phyloP scores from a whole-genome alignment of 2,888 invertebrate species.

The Hemicrepidius hirtus region DNA sequence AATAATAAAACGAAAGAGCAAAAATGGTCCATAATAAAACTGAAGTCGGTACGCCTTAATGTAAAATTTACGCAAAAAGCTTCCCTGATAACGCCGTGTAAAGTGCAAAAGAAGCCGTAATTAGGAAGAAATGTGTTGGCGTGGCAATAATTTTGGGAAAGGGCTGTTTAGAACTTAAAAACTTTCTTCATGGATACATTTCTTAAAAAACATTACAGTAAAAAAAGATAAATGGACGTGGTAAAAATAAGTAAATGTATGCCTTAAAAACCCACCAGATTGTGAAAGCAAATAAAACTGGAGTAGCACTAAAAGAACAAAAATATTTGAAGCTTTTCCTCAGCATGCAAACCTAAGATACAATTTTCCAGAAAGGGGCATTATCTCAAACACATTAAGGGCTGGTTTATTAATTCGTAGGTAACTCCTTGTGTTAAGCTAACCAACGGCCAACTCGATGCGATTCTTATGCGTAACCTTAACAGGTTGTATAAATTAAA shows the following conservation, averaged over 20 bases:
- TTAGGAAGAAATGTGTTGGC: conserved; percentile 30
- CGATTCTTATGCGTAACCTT: too few species aligned
- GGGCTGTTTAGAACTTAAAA: conserved; percentile 24
- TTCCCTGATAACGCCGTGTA: conserved; percentile 32
- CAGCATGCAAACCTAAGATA: too few species aligned
- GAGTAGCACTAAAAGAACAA: too few species aligned
- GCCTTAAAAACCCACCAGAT: too few species aligned
- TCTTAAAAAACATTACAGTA: neutral
- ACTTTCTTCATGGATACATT: conserved; percentile 1
- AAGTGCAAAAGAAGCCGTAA: conserved; percentile 33
- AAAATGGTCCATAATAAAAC: conserved; percentile 27
- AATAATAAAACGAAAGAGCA: conserved; percentile 24
- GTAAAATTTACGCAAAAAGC: conserved; percentile 35
- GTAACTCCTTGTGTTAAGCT: too few species aligned
- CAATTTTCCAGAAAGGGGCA: too few species aligned
- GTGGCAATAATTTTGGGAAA: conserved; percentile 19
- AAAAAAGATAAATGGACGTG: conserved; percentile 9
- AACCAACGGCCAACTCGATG: too few species aligned
- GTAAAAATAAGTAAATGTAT: neutral
- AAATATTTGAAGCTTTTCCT: too few species aligned
- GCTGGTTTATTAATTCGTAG: too few species aligned
- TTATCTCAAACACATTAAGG: too few species aligned
- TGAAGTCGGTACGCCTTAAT: conserved; percentile 18
- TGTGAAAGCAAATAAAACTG: too few species aligned
- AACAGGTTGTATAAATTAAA: too few species aligned